Evolutionary conservation across 2,888 invertebrate species (phyloP).

Genomic region (Rhodophaea formosa): DNA sequence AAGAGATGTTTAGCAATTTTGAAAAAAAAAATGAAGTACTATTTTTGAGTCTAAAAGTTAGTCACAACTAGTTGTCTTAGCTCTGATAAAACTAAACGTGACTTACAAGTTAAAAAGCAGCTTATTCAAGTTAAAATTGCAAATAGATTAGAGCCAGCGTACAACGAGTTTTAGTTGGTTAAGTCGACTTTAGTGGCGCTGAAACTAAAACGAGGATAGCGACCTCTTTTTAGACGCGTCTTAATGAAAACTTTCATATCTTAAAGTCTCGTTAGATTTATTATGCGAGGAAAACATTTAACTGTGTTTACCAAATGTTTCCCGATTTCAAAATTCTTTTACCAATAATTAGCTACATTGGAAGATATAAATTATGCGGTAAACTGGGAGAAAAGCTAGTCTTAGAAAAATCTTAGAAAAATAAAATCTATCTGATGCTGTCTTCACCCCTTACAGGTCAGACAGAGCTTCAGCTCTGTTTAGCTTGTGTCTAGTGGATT

Average conservation of each 20-base stretch:
- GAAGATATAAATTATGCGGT: too few species aligned
- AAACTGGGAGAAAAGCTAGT: too few species aligned
- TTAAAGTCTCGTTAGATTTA: not conserved
- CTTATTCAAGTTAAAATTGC: constrained; percentile 16
- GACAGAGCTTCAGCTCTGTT: too few species aligned
- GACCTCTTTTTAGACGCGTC: not conserved
- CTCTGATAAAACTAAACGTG: not conserved
- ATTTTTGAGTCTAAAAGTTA: too few species aligned
- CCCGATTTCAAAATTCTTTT: too few species aligned
- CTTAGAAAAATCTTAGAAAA: too few species aligned
- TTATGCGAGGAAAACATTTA: not conserved
- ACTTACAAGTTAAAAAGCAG: not conserved
- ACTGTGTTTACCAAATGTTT: too few species aligned
- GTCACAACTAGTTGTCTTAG: not conserved
- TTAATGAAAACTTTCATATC: not conserved
- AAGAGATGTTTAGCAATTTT: too few species aligned
- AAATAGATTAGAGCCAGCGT: constrained; percentile 4
- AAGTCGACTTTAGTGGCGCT: constrained; percentile 12
- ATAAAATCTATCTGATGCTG: too few species aligned
- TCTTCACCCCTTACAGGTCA: too few species aligned
- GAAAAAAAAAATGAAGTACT: not conserved
- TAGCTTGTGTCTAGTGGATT: too few species aligned
- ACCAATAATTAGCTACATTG: too few species aligned
- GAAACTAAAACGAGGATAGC: not conserved
- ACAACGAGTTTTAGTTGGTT: constrained; percentile 13